phyloP scores from a whole-genome alignment of 1,140 invertebrate species.

The Pseudoatta argentina region DNA sequence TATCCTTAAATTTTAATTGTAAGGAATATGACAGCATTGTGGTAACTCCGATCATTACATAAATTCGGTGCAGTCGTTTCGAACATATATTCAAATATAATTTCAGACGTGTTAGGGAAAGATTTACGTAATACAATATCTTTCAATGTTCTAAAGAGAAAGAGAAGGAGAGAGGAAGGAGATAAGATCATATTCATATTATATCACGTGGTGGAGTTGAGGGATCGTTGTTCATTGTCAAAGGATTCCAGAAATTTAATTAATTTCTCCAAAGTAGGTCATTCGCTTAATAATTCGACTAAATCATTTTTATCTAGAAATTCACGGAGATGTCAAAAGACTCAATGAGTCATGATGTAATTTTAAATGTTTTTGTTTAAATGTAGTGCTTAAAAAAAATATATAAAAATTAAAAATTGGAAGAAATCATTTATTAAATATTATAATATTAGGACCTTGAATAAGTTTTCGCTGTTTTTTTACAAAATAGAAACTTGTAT shows the following conservation, averaged over 20 bases:
- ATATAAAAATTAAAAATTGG: neutral
- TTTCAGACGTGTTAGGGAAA: slow-evolving; percentile 11
- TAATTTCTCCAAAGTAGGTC: slow-evolving; percentile 52
- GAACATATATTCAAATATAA: slow-evolving; percentile 28
- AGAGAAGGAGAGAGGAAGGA: neutral
- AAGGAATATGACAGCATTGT: neutral
- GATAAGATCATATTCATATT: slow-evolving; percentile 35
- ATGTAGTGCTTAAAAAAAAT: neutral
- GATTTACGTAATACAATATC: slow-evolving; percentile 46
- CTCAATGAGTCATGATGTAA: neutral
- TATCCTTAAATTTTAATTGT: slow-evolving; percentile 22
- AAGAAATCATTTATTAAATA: neutral
- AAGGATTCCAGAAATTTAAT: slow-evolving; percentile 69
- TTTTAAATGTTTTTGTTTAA: neutral
- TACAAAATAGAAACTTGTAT: no score
- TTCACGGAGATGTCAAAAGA: neutral
- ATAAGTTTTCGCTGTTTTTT: no score
- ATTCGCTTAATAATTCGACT: slow-evolving; percentile 14
- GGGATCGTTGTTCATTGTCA: slow-evolving; percentile 60
- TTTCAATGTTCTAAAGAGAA: neutral
- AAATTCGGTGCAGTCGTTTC: neutral
- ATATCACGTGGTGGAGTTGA: slow-evolving; percentile 2
- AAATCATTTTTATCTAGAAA: slow-evolving; percentile 47
- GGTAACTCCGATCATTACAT: slow-evolving; percentile 16
- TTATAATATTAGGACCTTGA: no score